Evolutionary conservation across 2,888 invertebrate genomes (phyloP).

Genomic region (Heliothis peltigera): DNA sequence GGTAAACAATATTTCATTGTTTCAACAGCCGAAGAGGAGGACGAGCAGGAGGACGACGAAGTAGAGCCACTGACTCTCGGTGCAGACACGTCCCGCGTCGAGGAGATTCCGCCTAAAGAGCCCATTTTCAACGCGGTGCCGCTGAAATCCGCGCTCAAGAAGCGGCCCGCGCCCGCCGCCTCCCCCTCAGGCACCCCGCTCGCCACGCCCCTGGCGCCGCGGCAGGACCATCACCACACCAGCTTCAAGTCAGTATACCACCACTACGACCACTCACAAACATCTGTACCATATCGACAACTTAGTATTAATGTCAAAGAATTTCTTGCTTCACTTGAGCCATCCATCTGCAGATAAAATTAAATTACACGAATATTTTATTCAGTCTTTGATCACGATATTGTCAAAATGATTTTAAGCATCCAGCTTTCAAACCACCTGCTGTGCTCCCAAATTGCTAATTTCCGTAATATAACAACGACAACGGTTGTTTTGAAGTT

Average conservation of each 20-base stretch:
- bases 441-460: slow-evolving; percentile 28
- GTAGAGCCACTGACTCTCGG: slow-evolving; percentile 91
- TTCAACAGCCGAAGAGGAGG: slow-evolving; percentile 85
- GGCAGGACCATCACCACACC: slow-evolving; percentile 94
- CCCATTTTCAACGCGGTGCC: slow-evolving; percentile 97
- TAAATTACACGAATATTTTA: slow-evolving; percentile 26
- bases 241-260: slow-evolving; percentile 93
- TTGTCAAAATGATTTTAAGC: slow-evolving; percentile 49
- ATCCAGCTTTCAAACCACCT: slow-evolving; percentile 22
- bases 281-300: slow-evolving; percentile 27
- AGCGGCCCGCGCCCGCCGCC: slow-evolving; percentile 94
- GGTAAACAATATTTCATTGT: background rate
- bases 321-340: slow-evolving; percentile 21
- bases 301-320: slow-evolving; percentile 14
- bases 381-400: slow-evolving; percentile 53
- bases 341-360: slow-evolving; percentile 28
- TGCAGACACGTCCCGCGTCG: slow-evolving; percentile 95
- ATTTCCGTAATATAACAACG: slow-evolving; percentile 7
- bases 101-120: slow-evolving; percentile 98
- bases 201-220: slow-evolving; percentile 86
- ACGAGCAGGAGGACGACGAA: slow-evolving; percentile 87
- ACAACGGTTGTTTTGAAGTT: slow-evolving; percentile 5
- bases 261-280: background rate
- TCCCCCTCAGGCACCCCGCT: slow-evolving; percentile 87
- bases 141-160: slow-evolving; percentile 97